Evolutionary conservation across 2,113 vertebrate genomes (phyloP).

Genomic region (mouse (Mus musculus)): DNA sequence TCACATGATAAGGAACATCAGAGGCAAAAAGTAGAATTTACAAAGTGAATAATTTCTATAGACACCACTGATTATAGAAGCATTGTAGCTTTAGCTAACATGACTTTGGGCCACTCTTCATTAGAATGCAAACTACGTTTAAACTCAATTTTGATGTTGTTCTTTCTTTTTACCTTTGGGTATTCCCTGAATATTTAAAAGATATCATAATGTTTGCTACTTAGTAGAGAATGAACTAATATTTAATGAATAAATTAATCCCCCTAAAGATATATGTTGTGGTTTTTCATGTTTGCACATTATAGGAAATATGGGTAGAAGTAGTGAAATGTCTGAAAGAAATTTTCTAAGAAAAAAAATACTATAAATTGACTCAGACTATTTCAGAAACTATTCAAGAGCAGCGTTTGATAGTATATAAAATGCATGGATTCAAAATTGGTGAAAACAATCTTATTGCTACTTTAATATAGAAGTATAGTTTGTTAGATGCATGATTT

Average conservation of each 20-base stretch:
- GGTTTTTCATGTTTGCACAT: not conserved
- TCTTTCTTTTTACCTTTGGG: not conserved
- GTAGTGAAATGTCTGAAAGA: not conserved
- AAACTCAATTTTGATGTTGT: not conserved
- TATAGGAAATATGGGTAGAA: not conserved
- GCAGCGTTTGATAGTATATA: not conserved
- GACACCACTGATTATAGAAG: too few relatives aligned
- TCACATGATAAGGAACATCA: not conserved
- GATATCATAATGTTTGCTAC: not conserved
- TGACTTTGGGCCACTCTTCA: not conserved
- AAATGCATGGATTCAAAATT: not conserved
- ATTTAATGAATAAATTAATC: not conserved
- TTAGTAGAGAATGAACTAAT: not conserved
- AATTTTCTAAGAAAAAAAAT: not conserved
- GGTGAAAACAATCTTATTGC: not conserved
- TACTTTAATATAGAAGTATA: not conserved
- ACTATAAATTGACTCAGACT: not conserved
- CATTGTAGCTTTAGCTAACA: not conserved
- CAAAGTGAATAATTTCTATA: not conserved
- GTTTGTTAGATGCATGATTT: not conserved
- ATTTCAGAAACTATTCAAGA: not conserved
- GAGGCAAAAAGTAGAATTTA: not conserved
- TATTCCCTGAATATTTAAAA: not conserved
- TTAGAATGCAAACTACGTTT: not conserved
- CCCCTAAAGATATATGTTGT: not conserved